A percentile compares a stretch with the other conserved stretches of the same genome.
phyloP scores from a whole-genome alignment of 2,113 vertebrate species.

The Cephalopterus ornatus region DNA sequence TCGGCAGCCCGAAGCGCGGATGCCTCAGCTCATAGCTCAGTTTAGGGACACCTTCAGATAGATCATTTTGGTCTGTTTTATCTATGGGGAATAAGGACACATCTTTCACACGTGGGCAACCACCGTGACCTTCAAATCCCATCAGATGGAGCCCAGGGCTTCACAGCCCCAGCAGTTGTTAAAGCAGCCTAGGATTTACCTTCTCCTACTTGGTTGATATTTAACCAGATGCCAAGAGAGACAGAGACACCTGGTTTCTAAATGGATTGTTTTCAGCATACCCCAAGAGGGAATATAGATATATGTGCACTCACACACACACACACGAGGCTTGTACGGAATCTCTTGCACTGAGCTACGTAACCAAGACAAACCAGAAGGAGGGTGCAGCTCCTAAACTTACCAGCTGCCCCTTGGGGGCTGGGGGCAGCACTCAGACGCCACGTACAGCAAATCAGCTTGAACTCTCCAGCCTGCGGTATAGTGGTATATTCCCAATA shows the following conservation, averaged over 20 bases:
- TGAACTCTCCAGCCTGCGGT: neutral
- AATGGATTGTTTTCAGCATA: slow-evolving; percentile 19
- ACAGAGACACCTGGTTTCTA: slow-evolving; percentile 50
- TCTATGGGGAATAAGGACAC: neutral
- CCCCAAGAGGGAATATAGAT: slow-evolving; percentile 27
- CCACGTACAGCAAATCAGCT: neutral
- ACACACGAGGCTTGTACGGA: neutral
- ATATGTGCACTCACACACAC: neutral
- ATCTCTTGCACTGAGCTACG: neutral
- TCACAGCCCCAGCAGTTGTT: neutral
- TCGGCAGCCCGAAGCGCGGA: neutral
- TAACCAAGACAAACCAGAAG: neutral
- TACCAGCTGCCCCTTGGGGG: neutral
- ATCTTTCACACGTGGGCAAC: neutral
- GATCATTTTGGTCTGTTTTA: neutral
- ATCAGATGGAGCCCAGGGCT: neutral
- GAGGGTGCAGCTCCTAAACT: neutral
- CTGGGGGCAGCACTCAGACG: neutral
- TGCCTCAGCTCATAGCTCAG: fast-evolving
- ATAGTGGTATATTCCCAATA: neutral
- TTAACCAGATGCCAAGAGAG: slow-evolving; percentile 57
- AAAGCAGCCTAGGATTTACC: slow-evolving; percentile 37
- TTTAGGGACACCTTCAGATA: neutral
- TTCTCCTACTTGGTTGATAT: slow-evolving; percentile 35
- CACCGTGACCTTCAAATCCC: slow-evolving; percentile 44